Conservation (phyloP, 64 coral and sea anemone species). For the Montipora capricornis region DNA sequence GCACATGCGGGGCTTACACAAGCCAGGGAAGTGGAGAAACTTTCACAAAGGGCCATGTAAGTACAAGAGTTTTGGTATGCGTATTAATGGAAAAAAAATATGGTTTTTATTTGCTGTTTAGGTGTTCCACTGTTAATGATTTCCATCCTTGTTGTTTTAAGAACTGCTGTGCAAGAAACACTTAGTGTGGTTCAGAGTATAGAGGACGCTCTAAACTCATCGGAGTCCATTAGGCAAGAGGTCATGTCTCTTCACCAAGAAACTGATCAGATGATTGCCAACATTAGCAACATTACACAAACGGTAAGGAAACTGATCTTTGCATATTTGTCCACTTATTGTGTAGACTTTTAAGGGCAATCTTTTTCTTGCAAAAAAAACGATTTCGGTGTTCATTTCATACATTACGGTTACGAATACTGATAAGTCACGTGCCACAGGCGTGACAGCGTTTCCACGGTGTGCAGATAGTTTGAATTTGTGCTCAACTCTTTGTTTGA, state of each 20-base stretch:
- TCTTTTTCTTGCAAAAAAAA: neutral
- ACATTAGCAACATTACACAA: constrained; percentile 77
- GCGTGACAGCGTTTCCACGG: no score
- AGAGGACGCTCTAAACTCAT: constrained; percentile 62
- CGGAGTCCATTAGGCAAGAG: constrained; percentile 30
- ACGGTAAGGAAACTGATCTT: constrained; percentile 43
- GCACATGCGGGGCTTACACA: constrained; percentile 73
- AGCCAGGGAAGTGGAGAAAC: constrained; percentile 69
- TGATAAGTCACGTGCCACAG: no score
- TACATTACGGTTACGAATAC: no score
- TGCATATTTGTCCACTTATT: neutral
- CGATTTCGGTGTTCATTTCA: neutral
- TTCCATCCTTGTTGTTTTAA: neutral
- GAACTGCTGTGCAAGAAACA: constrained; percentile 80
- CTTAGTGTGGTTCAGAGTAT: constrained; percentile 73
- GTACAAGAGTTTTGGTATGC: neutral
- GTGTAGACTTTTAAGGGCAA: neutral
- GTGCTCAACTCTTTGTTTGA: no score
- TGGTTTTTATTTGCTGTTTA: no score
- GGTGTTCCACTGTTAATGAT: neutral
- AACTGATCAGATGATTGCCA: constrained; percentile 70
- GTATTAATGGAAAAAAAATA: neutral
- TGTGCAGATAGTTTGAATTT: no score
- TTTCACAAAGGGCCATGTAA: constrained; percentile 93
- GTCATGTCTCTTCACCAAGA: constrained; percentile 55